Conservation (phyloP, 2,797 vertebrate genomes). For the Galaxias olidus region DNA sequence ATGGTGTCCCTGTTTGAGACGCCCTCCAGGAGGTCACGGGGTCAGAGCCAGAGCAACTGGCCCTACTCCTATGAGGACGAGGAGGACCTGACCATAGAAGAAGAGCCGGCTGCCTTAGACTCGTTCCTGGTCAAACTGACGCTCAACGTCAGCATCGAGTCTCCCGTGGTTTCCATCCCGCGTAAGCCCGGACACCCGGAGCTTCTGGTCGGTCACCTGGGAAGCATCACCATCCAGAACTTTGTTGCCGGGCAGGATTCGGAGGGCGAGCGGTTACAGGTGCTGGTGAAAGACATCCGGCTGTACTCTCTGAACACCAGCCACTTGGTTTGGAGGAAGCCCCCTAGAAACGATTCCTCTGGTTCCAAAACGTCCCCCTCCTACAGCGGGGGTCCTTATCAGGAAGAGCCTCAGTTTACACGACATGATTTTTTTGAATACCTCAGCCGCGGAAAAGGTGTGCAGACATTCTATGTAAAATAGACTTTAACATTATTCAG, state of each 20-base stretch:
- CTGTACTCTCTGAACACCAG: constrained; percentile 92
- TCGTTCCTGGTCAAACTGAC: constrained; percentile 88
- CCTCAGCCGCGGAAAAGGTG: constrained; percentile 88
- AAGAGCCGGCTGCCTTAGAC: constrained; percentile 64
- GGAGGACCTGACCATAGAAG: constrained; percentile 58
- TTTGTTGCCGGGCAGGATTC: constrained; percentile 84
- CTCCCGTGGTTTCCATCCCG: constrained; percentile 92
- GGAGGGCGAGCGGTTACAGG: constrained; percentile 85
- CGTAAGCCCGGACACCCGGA: constrained; percentile 92
- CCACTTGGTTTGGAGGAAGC: constrained; percentile 74
- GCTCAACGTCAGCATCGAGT: constrained; percentile 92
- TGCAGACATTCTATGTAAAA: constrained; percentile 40
- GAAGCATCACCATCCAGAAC: constrained; percentile 93
- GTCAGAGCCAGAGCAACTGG: constrained; percentile 69
- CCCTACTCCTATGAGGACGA: constrained; percentile 76
- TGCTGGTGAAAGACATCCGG: constrained; percentile 93
- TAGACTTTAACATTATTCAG: background rate
- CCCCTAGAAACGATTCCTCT: constrained; percentile 38
- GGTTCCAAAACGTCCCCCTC: constrained; percentile 52
- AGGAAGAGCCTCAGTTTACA: constrained; percentile 89
- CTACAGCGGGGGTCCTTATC: constrained; percentile 53
- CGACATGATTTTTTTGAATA: constrained; percentile 95
- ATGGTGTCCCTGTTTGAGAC: constrained; percentile 96
- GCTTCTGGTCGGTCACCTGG: constrained; percentile 91
- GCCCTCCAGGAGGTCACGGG: constrained; percentile 72